phyloP scores from a whole-genome alignment of 2,888 invertebrate species.

The Prosapia bicincta region DNA sequence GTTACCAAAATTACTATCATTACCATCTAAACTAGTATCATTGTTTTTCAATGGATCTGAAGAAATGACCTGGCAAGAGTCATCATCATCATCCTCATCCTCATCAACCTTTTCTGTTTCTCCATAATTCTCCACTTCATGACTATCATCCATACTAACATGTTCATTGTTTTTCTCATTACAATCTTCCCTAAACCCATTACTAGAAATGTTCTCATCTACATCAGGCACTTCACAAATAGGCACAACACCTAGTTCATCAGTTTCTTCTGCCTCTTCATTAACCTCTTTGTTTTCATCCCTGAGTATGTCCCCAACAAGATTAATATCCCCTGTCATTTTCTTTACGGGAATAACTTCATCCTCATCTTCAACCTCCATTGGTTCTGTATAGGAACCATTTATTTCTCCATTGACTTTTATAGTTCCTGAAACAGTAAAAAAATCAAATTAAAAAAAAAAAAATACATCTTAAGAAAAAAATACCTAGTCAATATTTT shows the following conservation, averaged over 20 bases:
- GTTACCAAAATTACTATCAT: not conserved
- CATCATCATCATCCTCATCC: slow-evolving; percentile 35
- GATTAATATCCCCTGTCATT: slow-evolving; percentile 29
- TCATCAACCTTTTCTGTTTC: slow-evolving; percentile 33
- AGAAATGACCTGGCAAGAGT: not conserved
- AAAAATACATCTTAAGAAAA: too few species aligned
- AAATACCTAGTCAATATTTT: too few species aligned
- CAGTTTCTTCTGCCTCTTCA: slow-evolving; percentile 37
- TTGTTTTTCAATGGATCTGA: not conserved
- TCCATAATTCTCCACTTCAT: slow-evolving; percentile 35
- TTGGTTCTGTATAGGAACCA: slow-evolving; percentile 44
- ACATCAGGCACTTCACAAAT: slow-evolving; percentile 31
- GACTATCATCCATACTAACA: slow-evolving; percentile 17
- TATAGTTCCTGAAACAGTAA: slow-evolving; percentile 44
- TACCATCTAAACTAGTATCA: not conserved
- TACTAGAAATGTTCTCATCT: slow-evolving; percentile 35
- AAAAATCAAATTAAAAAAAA: too few species aligned
- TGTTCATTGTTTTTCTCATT: slow-evolving; percentile 35
- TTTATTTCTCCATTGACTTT: slow-evolving; percentile 49
- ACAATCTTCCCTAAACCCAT: slow-evolving; percentile 36
- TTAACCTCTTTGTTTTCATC: slow-evolving; percentile 39
- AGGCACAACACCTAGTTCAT: slow-evolving; percentile 33
- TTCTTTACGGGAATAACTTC: slow-evolving; percentile 19
- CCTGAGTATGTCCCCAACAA: slow-evolving; percentile 35
- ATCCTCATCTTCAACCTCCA: slow-evolving; percentile 33